Percentiles rank a stretch among this genome's conserved stretches.
These are phyloP conservation scores for Cyclina sinensis DNA, from an alignment of 1,140 invertebrate genomes.

Conservation along the genomic window DNA sequence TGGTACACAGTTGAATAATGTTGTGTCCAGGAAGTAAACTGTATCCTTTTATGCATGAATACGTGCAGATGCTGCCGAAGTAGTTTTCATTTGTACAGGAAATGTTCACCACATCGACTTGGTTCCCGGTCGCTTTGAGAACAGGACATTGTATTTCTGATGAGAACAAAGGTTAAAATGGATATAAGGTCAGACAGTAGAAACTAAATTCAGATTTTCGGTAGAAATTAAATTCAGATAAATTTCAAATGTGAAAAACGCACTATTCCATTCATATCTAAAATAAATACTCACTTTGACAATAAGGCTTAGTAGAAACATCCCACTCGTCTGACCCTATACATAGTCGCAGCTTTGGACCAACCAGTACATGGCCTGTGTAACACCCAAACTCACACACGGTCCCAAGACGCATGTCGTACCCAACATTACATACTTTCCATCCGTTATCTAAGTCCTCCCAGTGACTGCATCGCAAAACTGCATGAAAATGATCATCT, in stretches of 20 bases:
- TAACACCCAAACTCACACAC: constrained; percentile 46
- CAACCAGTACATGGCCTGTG: constrained; percentile 7
- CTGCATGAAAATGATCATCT: no score
- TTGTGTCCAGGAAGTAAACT: constrained; percentile 42
- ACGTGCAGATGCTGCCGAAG: constrained; percentile 23
- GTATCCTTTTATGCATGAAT: constrained; percentile 35
- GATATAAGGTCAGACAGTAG: no score
- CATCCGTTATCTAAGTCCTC: constrained; percentile 6
- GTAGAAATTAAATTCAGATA: no score
- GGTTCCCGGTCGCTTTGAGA: background rate
- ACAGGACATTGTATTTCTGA: constrained; percentile 10
- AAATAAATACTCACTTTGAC: constrained; percentile 41
- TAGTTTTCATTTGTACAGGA: constrained; percentile 29
- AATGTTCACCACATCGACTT: background rate
- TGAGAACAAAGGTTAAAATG: no score
- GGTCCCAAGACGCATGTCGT: constrained; percentile 19
- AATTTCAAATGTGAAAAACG: no score
- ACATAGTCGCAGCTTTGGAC: background rate
- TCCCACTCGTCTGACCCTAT: background rate
- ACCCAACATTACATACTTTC: constrained; percentile 5
- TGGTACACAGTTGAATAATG: constrained; percentile 1
- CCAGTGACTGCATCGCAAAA: background rate
- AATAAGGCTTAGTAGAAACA: background rate
- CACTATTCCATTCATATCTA: no score
- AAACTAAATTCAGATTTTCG: no score